A percentile compares a stretch with the other conserved stretches of the same genome.
phyloP scores from a whole-genome alignment of 2,888 invertebrate genomes.

The Lissonota sp. region DNA sequence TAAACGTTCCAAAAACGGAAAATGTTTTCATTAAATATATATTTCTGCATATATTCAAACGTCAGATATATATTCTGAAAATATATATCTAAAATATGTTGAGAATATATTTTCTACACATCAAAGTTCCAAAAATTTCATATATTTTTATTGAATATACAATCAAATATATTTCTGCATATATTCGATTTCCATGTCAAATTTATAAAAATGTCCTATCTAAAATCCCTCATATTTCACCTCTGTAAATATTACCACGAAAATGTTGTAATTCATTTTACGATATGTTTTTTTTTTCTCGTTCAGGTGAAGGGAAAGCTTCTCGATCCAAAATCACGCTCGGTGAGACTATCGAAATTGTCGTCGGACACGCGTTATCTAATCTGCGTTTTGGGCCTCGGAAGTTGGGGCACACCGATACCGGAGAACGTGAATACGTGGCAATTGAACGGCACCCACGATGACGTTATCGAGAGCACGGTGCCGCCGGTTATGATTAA shows the following conservation, averaged over 20 bases:
- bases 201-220: no score
- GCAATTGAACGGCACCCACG: conserved; percentile 83
- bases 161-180: neutral
- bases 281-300: neutral
- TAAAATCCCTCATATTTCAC: no score
- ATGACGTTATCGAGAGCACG: conserved; percentile 87
- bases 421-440: conserved; percentile 80
- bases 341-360: conserved; percentile 90
- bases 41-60: no score
- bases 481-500: conserved; percentile 87
- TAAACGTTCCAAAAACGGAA: no score
- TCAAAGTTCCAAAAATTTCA: no score
- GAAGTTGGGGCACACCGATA: conserved; percentile 88
- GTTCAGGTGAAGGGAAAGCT: conserved; percentile 91
- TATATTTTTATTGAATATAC: neutral
- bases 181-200: no score
- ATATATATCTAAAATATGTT: no score
- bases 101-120: no score
- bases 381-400: conserved; percentile 94
- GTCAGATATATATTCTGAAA: no score
- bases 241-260: no score
- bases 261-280: no score
- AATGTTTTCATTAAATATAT: no score
- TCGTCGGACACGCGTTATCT: conserved; percentile 92
- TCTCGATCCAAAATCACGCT: conserved; percentile 90